Percentiles rank a stretch among this genome's conserved stretches.
phyloP scores from a whole-genome alignment of 2,113 vertebrate genomes.

The Psophia crepitans region DNA sequence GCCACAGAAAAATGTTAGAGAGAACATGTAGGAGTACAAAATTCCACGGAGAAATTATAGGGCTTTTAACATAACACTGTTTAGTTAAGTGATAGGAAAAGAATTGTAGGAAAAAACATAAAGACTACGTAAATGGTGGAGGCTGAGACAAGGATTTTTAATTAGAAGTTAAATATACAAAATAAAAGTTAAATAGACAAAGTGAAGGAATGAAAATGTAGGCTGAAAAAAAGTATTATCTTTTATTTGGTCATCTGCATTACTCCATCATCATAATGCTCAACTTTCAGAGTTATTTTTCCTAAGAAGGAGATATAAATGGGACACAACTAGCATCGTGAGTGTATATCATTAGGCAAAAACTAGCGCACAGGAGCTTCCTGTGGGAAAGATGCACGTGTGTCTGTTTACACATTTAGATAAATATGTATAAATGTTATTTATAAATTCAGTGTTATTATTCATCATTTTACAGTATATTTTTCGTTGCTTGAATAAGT shows the following conservation, averaged over 20 bases:
- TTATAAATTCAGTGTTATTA: background rate
- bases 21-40: background rate
- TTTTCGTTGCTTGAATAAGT: background rate
- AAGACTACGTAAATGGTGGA: background rate
- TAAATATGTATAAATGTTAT: background rate
- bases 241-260: background rate
- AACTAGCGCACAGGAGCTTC: background rate
- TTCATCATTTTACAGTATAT: background rate
- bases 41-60: background rate
- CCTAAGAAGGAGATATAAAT: background rate
- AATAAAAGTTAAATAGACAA: background rate
- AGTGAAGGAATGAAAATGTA: background rate
- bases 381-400: rapidly evolving
- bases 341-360: background rate
- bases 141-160: background rate
- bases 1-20: background rate
- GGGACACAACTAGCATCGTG: background rate
- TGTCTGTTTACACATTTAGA: background rate
- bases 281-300: background rate
- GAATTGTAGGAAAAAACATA: background rate
- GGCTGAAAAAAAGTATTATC: background rate
- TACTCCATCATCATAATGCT: background rate
- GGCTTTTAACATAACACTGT: background rate
- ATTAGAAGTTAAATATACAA: background rate
- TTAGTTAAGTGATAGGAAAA: background rate